Evolutionary conservation across 92 coral and sea anemone genomes (phyloP).

Genomic region (Zoanthus sociatus): DNA sequence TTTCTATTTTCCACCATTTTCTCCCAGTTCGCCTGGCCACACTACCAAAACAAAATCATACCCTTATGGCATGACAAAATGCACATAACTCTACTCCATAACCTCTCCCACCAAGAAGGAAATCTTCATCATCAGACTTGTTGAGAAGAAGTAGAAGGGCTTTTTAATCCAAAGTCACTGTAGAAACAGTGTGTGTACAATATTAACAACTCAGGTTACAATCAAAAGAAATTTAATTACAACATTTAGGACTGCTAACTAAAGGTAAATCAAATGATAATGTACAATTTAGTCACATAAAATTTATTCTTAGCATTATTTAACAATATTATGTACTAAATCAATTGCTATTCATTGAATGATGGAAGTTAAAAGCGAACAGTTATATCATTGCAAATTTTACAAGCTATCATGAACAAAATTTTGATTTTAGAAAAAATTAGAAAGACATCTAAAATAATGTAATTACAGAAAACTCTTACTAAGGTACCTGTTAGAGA

Average conservation of each 20-base stretch:
- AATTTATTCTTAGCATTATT: no score
- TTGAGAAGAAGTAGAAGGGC: neutral
- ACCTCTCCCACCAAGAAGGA: constrained; percentile 15
- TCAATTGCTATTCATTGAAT: no score
- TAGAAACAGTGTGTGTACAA: neutral
- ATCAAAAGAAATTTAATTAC: neutral
- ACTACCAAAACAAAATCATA: neutral
- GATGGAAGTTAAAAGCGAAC: neutral
- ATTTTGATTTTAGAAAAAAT: neutral
- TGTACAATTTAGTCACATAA: no score
- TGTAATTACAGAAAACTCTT: neutral
- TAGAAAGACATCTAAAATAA: neutral
- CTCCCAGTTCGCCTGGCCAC: no score
- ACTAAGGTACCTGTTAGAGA: constrained; percentile 6
- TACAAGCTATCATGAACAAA: neutral
- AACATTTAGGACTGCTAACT: neutral
- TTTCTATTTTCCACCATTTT: no score
- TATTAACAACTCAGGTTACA: neutral
- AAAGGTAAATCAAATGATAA: no score
- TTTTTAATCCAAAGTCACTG: constrained; percentile 1
- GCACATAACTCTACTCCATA: constrained; percentile 2
- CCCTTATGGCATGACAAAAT: constrained; percentile 24
- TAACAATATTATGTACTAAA: no score
- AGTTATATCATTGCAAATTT: neutral
- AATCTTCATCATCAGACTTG: neutral